These are phyloP conservation scores for Leucoma salicis DNA, from an alignment of 2,888 invertebrate species.

Conservation along the genomic window DNA sequence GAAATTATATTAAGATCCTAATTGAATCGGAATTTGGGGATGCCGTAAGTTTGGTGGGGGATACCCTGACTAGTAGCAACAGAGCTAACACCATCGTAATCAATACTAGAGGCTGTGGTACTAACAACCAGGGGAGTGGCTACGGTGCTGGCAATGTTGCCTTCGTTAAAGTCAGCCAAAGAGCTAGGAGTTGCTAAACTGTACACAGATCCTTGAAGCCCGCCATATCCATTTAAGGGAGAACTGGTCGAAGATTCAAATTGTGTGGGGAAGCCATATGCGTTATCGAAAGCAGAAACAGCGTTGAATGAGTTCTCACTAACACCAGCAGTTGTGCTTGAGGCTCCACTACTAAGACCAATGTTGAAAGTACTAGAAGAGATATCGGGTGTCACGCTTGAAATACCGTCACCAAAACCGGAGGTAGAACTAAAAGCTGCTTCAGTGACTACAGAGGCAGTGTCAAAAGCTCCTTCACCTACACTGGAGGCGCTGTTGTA, in stretches of 20 bases:
- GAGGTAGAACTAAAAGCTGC: background rate
- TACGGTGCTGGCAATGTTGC: conserved; percentile 18
- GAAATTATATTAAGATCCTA: conserved; percentile 11
- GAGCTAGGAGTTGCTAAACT: conserved; percentile 8
- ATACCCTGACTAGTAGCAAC: conserved; percentile 68
- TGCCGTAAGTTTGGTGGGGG: conserved; percentile 69
- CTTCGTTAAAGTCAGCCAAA: conserved; percentile 11
- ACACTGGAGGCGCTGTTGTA: conserved; percentile 9
- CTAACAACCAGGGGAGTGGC: conserved; percentile 23
- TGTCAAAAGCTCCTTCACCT: background rate
- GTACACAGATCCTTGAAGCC: background rate
- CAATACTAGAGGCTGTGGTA: conserved; percentile 32
- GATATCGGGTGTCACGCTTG: background rate
- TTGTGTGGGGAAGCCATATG: background rate
- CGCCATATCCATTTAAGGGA: background rate
- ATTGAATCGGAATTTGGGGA: conserved; percentile 58
- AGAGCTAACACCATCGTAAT: conserved; percentile 40
- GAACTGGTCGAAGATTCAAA: background rate
- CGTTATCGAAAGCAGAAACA: background rate
- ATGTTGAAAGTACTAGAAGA: background rate
- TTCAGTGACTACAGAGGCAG: background rate
- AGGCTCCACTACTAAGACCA: background rate
- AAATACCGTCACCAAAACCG: background rate
- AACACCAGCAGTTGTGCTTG: background rate
- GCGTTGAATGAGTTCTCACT: background rate